Base-by-base conservation (phyloP, 2,888 invertebrate genomes). In the Callyntrura sp. region DNA sequence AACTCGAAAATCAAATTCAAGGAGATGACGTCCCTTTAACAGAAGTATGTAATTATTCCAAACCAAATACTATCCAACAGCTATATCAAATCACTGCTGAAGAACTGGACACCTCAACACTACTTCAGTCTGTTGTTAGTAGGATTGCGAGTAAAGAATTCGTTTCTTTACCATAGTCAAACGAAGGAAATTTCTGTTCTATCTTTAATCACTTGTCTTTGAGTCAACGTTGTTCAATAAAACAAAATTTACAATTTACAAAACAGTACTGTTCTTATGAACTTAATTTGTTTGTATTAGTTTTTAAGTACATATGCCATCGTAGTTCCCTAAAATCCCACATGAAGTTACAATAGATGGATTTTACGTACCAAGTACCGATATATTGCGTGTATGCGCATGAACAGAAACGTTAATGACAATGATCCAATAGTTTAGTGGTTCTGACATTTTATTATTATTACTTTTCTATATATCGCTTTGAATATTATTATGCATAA, bases 121-220 rank as follows among this genome's bases (percentile, higher is more conserved):
- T 96, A 73, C 94, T 96, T 45, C 96, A 97, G 94, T 95, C 96
- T 3, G 94, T 97, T 93, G 95, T 97, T 14, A 96, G 96, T 93
- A 96, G 96, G 94, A 97, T 97, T 94, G 96, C 96, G 35, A 96
- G 96, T 6, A 97, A 97, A 94, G 96, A 95, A 93, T 95, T 96
- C 94, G 73, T 23, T 11, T 14, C 51, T n/a, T n/a, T 55, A 1
- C 25, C 51, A 25, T 76, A 25, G 51, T 17, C 60, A 45, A 6
- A 45, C 43, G 14, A 70, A 35, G 9, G 17, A 43, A 14, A 4
- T 35, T 43, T n/a, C 17, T n/a, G 11, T 48, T 28, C 20, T 35
- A 17, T 28, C 23, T 82, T 62, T 9, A 68, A 55, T 43, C n/a
- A 68, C 35, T 28, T 43, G 62, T 28, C 20, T 25, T 25, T 70